A percentile compares a stretch with the other conserved stretches of the same genome.
Conservation (phyloP, 2,888 invertebrate genomes). For the Drosophila siamana region DNA sequence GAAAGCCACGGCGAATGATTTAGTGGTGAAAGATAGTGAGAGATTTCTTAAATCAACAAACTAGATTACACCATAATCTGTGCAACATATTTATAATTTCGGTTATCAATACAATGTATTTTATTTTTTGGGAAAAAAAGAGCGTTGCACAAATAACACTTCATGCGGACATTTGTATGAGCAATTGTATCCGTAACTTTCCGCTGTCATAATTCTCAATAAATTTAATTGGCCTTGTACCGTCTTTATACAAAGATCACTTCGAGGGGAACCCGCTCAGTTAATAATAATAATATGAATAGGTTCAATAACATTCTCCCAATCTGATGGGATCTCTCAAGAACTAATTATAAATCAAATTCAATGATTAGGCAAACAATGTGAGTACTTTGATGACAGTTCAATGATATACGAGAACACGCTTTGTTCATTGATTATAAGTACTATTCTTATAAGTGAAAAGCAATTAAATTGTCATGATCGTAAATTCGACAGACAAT, state of each 20-base stretch:
- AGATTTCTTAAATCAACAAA: neutral
- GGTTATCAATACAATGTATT: neutral
- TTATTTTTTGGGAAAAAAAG: neutral
- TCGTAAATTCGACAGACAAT: slow-evolving; percentile 3
- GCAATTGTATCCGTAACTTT: neutral
- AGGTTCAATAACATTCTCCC: neutral
- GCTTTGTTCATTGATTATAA: slow-evolving; percentile 1
- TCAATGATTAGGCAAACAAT: neutral
- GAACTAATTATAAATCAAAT: slow-evolving; percentile 6
- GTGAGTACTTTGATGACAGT: neutral
- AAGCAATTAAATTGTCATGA: slow-evolving; percentile 15
- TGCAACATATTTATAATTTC: neutral
- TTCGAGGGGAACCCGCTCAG: slow-evolving; percentile 3
- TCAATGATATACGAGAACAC: slow-evolving; percentile 1
- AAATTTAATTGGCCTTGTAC: neutral
- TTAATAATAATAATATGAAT: slow-evolving; percentile 6
- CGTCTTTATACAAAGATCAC: neutral
- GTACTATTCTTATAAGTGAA: neutral
- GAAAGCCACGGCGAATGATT: neutral
- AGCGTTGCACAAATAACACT: neutral
- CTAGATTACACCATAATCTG: neutral
- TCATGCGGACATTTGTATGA: neutral
- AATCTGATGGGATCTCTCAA: neutral
- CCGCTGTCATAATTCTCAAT: neutral
- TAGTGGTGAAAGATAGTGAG: neutral